These are phyloP conservation scores for Drosophila seguyi DNA, from an alignment of 1,140 invertebrate genomes.

Conservation along the genomic window DNA sequence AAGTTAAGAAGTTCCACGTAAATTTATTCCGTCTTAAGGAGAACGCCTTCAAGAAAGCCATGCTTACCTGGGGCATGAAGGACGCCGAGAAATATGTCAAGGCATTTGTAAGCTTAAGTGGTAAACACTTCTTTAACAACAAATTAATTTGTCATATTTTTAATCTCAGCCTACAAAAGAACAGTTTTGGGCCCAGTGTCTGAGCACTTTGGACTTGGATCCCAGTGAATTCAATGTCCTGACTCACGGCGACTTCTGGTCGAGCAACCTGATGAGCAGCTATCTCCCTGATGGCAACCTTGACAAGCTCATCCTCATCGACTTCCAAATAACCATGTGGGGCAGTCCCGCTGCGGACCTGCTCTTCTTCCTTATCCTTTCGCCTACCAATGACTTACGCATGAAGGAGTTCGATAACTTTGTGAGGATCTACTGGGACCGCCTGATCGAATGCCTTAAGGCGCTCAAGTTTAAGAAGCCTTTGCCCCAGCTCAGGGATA, in stretches of 20 bases:
- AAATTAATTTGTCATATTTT: neutral
- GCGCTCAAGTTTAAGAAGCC: constrained; percentile 50
- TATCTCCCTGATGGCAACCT: constrained; percentile 66
- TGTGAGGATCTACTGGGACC: constrained; percentile 69
- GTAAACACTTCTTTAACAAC: neutral
- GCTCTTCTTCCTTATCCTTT: constrained; percentile 74
- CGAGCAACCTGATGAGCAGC: constrained; percentile 84
- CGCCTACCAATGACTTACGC: constrained; percentile 47
- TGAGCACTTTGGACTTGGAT: constrained; percentile 50
- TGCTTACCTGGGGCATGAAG: constrained; percentile 59
- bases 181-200: constrained; percentile 49
- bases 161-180: constrained; percentile 58
- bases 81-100: constrained; percentile 64
- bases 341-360: constrained; percentile 83
- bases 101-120: constrained; percentile 58
- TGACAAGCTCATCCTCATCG: constrained; percentile 76
- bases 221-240: constrained; percentile 87
- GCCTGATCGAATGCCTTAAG: constrained; percentile 62
- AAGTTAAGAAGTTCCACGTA: constrained; percentile 17
- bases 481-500: constrained; percentile 78
- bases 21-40: constrained; percentile 26
- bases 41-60: constrained; percentile 54
- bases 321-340: constrained; percentile 84
- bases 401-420: constrained; percentile 72
- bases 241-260: constrained; percentile 88